Conservation (phyloP, 92 coral and sea anemone species). For the Porites cylindrica region DNA sequence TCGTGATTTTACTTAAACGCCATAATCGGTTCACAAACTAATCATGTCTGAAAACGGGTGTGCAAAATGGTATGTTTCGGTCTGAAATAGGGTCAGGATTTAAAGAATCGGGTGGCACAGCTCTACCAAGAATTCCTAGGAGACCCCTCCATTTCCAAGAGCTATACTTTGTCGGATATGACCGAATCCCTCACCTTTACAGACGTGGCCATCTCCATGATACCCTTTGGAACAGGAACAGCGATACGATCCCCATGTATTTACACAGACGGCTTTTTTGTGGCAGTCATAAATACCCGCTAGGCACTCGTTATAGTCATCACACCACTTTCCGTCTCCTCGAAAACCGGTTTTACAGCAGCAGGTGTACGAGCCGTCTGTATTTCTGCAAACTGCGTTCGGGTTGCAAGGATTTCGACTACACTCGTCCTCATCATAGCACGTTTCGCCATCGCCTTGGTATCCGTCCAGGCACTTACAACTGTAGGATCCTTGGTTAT, state of each 20-base stretch:
- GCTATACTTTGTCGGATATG: too few relatives aligned
- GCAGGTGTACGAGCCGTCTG: conserved; percentile 9
- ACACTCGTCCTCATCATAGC: conserved; percentile 28
- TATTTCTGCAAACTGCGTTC: conserved; percentile 1
- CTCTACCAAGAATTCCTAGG: too few relatives aligned
- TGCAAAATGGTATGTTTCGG: too few relatives aligned
- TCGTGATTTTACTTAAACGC: too few relatives aligned
- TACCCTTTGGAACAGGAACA: conserved; percentile 10
- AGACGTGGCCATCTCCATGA: conserved; percentile 6
- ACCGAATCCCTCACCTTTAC: neutral
- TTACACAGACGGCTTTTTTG: neutral
- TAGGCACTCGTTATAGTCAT: conserved; percentile 19
- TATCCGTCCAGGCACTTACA: conserved; percentile 27
- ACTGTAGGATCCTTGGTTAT: conserved; percentile 30
- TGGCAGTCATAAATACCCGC: conserved; percentile 3
- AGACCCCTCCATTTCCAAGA: too few relatives aligned
- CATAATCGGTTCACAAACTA: too few relatives aligned
- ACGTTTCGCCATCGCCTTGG: neutral
- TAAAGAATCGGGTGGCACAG: too few relatives aligned
- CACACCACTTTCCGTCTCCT: conserved; percentile 7
- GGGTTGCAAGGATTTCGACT: neutral
- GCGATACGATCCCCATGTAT: conserved; percentile 11
- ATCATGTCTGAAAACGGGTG: too few relatives aligned
- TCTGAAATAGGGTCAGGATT: too few relatives aligned
- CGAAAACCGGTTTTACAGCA: conserved; percentile 3